Conservation (phyloP, 1,140 invertebrate genomes). For the Uloborus diversus region DNA sequence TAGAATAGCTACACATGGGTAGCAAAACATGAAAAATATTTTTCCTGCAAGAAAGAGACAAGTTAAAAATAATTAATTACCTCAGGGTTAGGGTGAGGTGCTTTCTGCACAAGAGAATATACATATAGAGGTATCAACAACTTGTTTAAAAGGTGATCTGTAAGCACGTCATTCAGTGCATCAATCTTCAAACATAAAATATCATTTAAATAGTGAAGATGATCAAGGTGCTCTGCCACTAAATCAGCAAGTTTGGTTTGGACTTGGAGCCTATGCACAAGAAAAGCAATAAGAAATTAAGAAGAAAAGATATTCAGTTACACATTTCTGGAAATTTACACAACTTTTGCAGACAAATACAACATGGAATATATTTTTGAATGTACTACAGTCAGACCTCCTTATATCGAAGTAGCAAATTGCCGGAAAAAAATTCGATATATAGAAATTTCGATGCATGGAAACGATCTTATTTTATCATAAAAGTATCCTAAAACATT, state of each 20-base stretch:
- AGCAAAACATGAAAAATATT: too few species aligned
- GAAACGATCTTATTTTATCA: too few species aligned
- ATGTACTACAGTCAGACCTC: too few species aligned
- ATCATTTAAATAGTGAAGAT: slow-evolving; percentile 98
- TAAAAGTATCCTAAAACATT: too few species aligned
- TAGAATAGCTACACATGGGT: too few species aligned
- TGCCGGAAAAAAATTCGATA: too few species aligned
- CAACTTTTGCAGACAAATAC: too few species aligned
- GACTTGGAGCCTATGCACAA: slow-evolving; percentile 84
- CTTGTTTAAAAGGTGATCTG: slow-evolving; percentile 92
- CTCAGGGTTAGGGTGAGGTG: slow-evolving; percentile 4
- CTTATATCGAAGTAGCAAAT: too few species aligned
- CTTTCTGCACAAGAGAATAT: slow-evolving; percentile 47
- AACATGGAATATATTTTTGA: too few species aligned
- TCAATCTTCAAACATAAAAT: slow-evolving; percentile 92
- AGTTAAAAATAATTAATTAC: slow-evolving; percentile 31
- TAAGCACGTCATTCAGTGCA: slow-evolving; percentile 93
- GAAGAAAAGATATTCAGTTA: neutral
- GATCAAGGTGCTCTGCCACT: slow-evolving; percentile 97
- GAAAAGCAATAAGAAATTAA: neutral
- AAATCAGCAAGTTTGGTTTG: slow-evolving; percentile 87
- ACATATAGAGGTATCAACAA: slow-evolving; percentile 84
- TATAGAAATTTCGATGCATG: too few species aligned
- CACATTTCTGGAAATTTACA: too few species aligned
- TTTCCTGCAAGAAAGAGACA: too few species aligned